Conservation (phyloP, 2,888 invertebrate species). For the Cyaniris semiargus region DNA sequence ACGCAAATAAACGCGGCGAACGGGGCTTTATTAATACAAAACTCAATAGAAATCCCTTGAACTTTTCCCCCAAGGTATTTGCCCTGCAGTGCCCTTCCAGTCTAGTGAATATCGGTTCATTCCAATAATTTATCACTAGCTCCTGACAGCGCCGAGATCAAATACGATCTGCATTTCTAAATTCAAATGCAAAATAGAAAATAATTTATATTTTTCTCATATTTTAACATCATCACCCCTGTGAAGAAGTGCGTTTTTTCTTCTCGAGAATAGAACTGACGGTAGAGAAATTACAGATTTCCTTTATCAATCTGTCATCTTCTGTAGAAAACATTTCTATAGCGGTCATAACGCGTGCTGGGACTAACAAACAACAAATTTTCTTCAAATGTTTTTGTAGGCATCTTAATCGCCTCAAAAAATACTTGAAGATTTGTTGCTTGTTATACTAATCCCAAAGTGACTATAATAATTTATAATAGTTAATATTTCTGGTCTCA, state of each 20-base stretch:
- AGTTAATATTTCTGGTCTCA: neutral
- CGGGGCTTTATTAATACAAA: neutral
- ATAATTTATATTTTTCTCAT: constrained; percentile 5
- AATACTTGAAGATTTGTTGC: neutral
- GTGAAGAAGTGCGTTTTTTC: neutral
- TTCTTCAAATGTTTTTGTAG: neutral
- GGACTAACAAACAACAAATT: no score
- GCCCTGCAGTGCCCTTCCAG: constrained; percentile 30
- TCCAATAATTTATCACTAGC: constrained; percentile 29
- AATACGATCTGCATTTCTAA: constrained; percentile 21
- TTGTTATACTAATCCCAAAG: neutral
- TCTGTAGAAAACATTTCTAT: no score
- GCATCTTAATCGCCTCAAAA: neutral
- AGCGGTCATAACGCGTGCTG: no score
- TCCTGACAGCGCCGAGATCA: constrained; percentile 17
- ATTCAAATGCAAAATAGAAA: constrained; percentile 10
- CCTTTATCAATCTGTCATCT: neutral
- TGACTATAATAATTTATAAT: neutral
- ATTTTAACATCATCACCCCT: neutral
- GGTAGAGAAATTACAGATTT: neutral
- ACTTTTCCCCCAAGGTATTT: constrained; percentile 29
- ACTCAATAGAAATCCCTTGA: constrained; percentile 23
- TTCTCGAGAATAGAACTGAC: neutral
- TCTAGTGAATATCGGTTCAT: constrained; percentile 31
- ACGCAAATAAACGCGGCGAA: neutral